phyloP scores from a whole-genome alignment of 2,113 vertebrate species.

The Parus major region DNA sequence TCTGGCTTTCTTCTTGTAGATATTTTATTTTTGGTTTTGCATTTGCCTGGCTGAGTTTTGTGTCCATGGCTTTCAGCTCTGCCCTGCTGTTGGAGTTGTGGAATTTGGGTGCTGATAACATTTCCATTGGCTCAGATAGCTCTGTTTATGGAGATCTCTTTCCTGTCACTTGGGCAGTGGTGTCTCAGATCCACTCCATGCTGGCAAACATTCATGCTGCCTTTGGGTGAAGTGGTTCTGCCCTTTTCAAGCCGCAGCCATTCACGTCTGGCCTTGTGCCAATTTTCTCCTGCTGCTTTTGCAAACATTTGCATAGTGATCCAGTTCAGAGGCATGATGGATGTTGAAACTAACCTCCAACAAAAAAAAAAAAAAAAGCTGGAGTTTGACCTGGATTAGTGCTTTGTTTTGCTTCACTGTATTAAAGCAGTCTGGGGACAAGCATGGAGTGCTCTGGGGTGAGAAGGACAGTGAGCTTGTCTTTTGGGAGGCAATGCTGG shows the following conservation, averaged over 20 bases:
- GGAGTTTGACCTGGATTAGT: not conserved
- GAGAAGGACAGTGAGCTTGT: not conserved
- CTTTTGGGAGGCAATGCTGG: not conserved
- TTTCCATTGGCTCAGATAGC: not conserved
- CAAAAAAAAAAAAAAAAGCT: not conserved
- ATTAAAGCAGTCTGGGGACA: not conserved
- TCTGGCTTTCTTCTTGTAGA: not conserved
- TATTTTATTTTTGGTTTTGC: not conserved
- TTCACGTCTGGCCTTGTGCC: conserved; percentile 41
- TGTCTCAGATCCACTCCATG: not conserved
- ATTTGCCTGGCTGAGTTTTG: not conserved
- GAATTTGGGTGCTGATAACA: not conserved
- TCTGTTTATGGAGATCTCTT: not conserved
- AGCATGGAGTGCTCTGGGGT: not conserved
- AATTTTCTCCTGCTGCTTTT: conserved; percentile 1
- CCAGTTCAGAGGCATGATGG: not conserved
- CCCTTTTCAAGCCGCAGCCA: not conserved
- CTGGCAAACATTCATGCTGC: not conserved
- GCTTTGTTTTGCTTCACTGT: not conserved
- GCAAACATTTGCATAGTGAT: conserved; percentile 25
- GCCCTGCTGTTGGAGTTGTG: not conserved
- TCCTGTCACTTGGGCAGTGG: not conserved
- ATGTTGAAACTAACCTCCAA: not conserved
- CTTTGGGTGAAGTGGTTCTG: not conserved
- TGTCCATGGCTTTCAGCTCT: not conserved